A percentile compares a stretch with the other conserved stretches of the same genome.
phyloP scores from a whole-genome alignment of 2,888 invertebrate genomes.

The Nomada ruficornis region DNA sequence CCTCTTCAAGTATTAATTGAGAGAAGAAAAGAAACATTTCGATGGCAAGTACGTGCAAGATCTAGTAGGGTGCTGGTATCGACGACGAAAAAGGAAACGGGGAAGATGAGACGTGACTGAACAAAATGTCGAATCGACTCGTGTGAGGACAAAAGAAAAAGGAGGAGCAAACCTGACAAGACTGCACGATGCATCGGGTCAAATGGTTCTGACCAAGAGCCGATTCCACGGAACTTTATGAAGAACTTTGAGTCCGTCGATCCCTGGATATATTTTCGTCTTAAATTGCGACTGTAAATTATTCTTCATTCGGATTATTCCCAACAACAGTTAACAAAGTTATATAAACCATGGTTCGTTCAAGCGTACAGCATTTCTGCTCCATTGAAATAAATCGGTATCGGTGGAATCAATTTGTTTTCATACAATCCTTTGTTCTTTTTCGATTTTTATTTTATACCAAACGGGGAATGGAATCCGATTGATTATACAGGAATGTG shows the following conservation, averaged over 20 bases:
- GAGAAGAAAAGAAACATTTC: neutral
- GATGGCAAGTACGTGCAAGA: neutral
- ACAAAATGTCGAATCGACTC: constrained; percentile 13
- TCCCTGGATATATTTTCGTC: constrained; percentile 9
- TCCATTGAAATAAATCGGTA: neutral
- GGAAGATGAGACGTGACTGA: constrained; percentile 21
- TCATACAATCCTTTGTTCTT: neutral
- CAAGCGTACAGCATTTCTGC: neutral
- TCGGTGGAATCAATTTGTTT: neutral
- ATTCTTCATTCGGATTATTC: neutral
- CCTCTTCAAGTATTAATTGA: constrained; percentile 11
- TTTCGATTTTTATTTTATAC: neutral
- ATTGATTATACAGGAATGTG: neutral
- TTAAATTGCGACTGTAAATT: constrained; percentile 16
- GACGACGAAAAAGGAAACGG: constrained; percentile 2
- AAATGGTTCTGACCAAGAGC: constrained; percentile 27
- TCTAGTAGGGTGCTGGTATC: neutral
- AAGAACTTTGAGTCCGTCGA: constrained; percentile 13
- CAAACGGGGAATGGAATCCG: neutral
- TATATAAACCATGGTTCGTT: constrained; percentile 4
- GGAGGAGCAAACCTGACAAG: constrained; percentile 6
- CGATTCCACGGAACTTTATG: constrained; percentile 19
- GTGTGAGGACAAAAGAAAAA: neutral
- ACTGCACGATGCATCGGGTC: constrained; percentile 13
- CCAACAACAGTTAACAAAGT: constrained; percentile 10